Evolutionary conservation across 1,140 invertebrate genomes (phyloP), one percentile per base, ranked within the genome.

Genomic region (Drosophila tristis): DNA sequence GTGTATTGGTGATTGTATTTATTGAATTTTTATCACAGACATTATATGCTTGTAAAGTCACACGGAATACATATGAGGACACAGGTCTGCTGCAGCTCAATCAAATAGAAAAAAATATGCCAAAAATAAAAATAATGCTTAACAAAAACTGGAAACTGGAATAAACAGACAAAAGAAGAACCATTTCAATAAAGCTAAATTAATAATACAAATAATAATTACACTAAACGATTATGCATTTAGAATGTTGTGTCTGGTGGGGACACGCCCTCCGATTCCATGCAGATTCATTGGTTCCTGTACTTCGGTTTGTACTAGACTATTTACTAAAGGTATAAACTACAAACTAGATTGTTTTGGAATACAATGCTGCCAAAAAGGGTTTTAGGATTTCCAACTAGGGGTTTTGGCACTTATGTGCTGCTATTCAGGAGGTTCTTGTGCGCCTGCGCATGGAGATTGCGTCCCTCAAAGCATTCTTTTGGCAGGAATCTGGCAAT

Each of bases 1-100:
- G 54, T 61, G 39, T 64, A 68, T 62, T 4, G 35, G 11, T 39
- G 35, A 5, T 11, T 39, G 35, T 58, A 73, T 89, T 79, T 87
- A 82, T 87, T 79, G 45, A 76, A 62, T 84, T 90, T 90, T 63
- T 90, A 90, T 90, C 87, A 90, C 87, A 90, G 87, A 90, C 87
- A 90, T 77, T 67, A 39, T 39, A 85, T 80, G 86, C 80, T 81
- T 80, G 78, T 68, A 66, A 86, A 67, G 81, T 87, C 81, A 78
- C 64, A 78, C 65, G 78, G 78, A 86, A 87, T 80, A 73, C 66
- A 75, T 67, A 63, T 82, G 59, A 68, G 31, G 79, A 82, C 70
- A 78, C 67, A 77, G 35, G 81, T 85, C 74, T 86, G 78, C 74
- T 63, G 78, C 42, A 67, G 62, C 57, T 58, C 62, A 42, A 73